phyloP scores from a whole-genome alignment of 37 sponge, comb jelly and placozoan genomes.

The Haliclona indistincta region DNA sequence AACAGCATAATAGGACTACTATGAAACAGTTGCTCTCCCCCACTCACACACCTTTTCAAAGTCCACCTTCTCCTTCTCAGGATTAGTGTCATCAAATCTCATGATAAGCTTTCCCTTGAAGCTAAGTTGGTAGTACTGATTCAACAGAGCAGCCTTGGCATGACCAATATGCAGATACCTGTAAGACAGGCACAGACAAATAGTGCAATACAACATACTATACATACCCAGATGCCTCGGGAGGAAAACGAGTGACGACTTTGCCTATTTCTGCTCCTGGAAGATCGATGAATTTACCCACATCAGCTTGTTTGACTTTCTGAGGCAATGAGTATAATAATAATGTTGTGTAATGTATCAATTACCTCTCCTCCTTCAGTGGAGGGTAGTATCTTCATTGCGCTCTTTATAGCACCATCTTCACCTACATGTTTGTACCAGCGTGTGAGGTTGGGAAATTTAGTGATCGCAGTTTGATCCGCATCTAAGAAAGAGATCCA shows the following conservation, averaged over 20 bases:
- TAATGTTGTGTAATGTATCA: not conserved
- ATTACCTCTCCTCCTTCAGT: slow-evolving; percentile 6
- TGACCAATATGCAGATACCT: slow-evolving; percentile 98
- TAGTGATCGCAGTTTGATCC: too few relatives aligned
- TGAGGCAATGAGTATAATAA: not conserved
- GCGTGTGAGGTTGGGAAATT: not conserved
- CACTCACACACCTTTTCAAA: slow-evolving; percentile 91
- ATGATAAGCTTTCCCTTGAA: slow-evolving; percentile 90
- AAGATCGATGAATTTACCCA: slow-evolving; percentile 94
- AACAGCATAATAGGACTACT: not conserved
- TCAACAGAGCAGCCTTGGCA: slow-evolving; percentile 97
- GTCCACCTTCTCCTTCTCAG: slow-evolving; percentile 92
- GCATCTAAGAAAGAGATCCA: too few relatives aligned
- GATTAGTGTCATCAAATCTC: slow-evolving; percentile 99
- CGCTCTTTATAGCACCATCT: not conserved
- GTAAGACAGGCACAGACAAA: not conserved
- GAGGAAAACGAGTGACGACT: slow-evolving; percentile 95
- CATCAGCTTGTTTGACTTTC: slow-evolving; percentile 51
- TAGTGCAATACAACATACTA: not conserved
- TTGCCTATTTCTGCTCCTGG: slow-evolving; percentile 95
- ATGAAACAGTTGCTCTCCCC: not conserved
- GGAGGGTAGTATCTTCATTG: too few relatives aligned
- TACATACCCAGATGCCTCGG: slow-evolving; percentile 92
- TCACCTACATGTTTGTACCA: not conserved
- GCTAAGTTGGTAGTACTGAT: slow-evolving; percentile 90